These are phyloP conservation scores for Nemapogon koenigi DNA, from an alignment of 2,888 invertebrate genomes.

Conservation along the genomic window DNA sequence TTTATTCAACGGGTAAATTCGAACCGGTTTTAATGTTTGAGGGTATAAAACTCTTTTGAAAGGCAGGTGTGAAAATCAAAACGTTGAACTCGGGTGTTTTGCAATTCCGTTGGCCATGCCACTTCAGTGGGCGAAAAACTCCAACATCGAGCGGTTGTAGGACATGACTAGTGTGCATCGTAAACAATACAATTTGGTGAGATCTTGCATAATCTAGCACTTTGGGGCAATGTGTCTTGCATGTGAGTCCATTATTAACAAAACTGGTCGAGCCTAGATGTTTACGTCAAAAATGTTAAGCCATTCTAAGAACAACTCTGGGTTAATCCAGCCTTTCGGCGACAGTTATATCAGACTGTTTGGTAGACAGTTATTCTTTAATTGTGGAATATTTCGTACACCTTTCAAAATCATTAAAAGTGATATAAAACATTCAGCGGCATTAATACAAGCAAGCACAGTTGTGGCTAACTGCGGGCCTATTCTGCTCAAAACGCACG, in stretches of 20 bases:
- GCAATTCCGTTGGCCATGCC: constrained; percentile 13
- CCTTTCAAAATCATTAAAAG: too few relatives aligned
- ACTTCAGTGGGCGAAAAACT: too few relatives aligned
- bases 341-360: too few relatives aligned
- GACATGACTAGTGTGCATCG: too few relatives aligned
- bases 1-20: too few relatives aligned
- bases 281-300: constrained; percentile 16
- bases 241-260: constrained; percentile 20
- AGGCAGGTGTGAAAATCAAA: constrained; percentile 16
- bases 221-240: constrained; percentile 17
- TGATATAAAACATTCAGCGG: too few relatives aligned
- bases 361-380: too few relatives aligned
- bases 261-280: constrained; percentile 17
- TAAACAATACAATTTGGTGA: constrained; percentile 17
- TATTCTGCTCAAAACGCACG: too few relatives aligned
- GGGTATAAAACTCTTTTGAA: constrained; percentile 15
- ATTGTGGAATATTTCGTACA: too few relatives aligned
- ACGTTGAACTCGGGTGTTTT: constrained; percentile 13
- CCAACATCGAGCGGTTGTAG: too few relatives aligned
- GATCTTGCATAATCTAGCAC: constrained; percentile 14
- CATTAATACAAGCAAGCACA: too few relatives aligned
- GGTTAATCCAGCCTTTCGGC: constrained; percentile 18
- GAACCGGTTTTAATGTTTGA: constrained; percentile 9
- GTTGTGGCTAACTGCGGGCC: too few relatives aligned
- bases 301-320: constrained; percentile 19